phyloP scores from a whole-genome alignment of 2,113 vertebrate species.

The Variabilichromis moorii region DNA sequence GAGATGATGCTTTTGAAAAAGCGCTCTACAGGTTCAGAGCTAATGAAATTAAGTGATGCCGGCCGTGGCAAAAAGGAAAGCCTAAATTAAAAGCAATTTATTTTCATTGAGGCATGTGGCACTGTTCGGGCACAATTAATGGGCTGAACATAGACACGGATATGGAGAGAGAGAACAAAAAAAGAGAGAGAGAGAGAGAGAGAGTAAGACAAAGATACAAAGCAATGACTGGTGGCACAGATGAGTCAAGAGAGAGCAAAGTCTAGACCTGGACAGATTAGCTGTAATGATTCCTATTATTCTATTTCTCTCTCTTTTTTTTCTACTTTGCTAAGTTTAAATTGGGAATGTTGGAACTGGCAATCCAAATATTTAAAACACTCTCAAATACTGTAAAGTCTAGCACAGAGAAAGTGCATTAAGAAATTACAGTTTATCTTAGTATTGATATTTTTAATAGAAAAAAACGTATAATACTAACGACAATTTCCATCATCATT shows the following conservation, averaged over 20 bases:
- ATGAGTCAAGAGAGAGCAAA: conserved; percentile 39
- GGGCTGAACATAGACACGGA: conserved; percentile 57
- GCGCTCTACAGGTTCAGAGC: conserved; percentile 91
- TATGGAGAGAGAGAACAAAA: conserved; percentile 2
- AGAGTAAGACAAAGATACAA: conserved; percentile 33
- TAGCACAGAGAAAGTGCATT: background rate
- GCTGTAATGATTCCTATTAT: conserved; percentile 23
- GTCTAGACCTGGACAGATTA: conserved; percentile 42
- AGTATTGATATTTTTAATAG: background rate
- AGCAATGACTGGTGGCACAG: conserved; percentile 45
- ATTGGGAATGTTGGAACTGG: background rate
- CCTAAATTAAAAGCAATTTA: conserved; percentile 97
- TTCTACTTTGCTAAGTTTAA: background rate
- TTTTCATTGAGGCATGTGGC: conserved; percentile 95
- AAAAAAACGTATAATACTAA: background rate
- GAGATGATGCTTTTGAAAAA: conserved; percentile 89
- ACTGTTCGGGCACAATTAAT: conserved; percentile 89
- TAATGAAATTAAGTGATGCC: conserved; percentile 99
- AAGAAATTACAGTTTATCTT: background rate
- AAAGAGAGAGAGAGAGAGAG: accelerated
- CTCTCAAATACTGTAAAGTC: background rate
- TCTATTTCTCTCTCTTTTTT: background rate
- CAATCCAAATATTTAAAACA: conserved; percentile 30
- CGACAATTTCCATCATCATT: background rate
- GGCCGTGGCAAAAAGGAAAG: conserved; percentile 80